Conservation (phyloP, 2,797 vertebrate genomes). For the Falco novaeseelandiae region DNA sequence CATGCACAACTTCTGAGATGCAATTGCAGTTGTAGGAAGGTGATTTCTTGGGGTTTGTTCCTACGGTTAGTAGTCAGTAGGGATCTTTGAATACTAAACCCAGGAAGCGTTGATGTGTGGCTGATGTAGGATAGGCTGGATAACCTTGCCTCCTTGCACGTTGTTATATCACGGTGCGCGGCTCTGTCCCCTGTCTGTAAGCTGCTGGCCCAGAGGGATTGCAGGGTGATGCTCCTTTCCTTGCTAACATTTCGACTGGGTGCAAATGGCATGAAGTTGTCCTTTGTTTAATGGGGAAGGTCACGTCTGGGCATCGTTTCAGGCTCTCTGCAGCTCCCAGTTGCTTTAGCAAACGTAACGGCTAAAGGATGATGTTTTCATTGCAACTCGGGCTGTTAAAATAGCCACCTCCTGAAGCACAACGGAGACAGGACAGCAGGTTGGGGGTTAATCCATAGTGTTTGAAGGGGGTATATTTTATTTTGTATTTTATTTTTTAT, state of each 20-base stretch:
- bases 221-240: neutral
- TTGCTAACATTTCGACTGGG: neutral
- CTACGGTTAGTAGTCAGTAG: neutral
- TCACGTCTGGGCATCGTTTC: neutral
- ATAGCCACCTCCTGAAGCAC: neutral
- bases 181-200: neutral
- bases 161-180: rapidly evolving
- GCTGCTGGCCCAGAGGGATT: neutral
- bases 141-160: neutral
- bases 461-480: neutral
- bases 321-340: neutral
- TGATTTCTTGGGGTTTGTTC: neutral
- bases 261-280: neutral
- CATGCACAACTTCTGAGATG: neutral
- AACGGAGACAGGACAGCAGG: neutral
- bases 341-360: neutral
- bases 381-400: neutral
- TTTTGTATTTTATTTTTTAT: neutral
- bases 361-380: neutral
- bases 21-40: neutral
- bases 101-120: neutral
- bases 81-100: neutral
- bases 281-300: neutral
- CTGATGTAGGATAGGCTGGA: neutral
- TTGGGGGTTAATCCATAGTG: neutral